Evolutionary conservation across 2,888 invertebrate species (phyloP).

Genomic region (Lordiphosa andalusiaca): DNA sequence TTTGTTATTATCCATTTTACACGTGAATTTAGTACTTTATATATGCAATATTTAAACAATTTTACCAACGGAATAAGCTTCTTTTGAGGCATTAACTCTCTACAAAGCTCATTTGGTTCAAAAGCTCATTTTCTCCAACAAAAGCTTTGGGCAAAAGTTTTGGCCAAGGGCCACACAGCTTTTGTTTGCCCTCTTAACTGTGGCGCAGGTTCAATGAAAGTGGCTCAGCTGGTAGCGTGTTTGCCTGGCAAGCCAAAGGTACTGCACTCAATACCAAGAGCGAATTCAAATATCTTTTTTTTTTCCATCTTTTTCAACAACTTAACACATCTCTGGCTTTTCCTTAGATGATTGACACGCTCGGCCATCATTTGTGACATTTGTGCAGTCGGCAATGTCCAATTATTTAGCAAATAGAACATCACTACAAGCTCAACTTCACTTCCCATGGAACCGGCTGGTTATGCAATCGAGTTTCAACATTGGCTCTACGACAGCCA

Average conservation of each 20-base stretch:
- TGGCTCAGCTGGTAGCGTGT: conserved; percentile 81
- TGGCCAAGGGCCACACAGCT: too few relatives aligned
- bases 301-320: background rate
- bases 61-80: too few relatives aligned
- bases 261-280: conserved; percentile 80
- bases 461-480: conserved; percentile 55
- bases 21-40: too few relatives aligned
- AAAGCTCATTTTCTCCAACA: too few relatives aligned
- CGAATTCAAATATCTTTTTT: conserved; percentile 49
- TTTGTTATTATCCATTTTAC: too few relatives aligned
- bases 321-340: conserved; percentile 1
- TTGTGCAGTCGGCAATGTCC: conserved; percentile 24
- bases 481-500: conserved; percentile 23
- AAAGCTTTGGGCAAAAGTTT: too few relatives aligned
- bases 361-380: conserved; percentile 17
- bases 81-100: too few relatives aligned
- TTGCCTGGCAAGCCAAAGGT: conserved; percentile 81
- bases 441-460: conserved; percentile 27
- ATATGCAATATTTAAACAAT: too few relatives aligned
- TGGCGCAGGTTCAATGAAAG: conserved; percentile 49
- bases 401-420: conserved; percentile 34
- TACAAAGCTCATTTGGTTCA: too few relatives aligned
- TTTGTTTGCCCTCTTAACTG: too few relatives aligned
- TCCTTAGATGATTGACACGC: conserved; percentile 25
- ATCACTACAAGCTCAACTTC: conserved; percentile 21